A percentile compares a stretch with the other conserved stretches of the same genome.
phyloP scores from a whole-genome alignment of 2,797 vertebrate species.

The Galaxias olidus region DNA sequence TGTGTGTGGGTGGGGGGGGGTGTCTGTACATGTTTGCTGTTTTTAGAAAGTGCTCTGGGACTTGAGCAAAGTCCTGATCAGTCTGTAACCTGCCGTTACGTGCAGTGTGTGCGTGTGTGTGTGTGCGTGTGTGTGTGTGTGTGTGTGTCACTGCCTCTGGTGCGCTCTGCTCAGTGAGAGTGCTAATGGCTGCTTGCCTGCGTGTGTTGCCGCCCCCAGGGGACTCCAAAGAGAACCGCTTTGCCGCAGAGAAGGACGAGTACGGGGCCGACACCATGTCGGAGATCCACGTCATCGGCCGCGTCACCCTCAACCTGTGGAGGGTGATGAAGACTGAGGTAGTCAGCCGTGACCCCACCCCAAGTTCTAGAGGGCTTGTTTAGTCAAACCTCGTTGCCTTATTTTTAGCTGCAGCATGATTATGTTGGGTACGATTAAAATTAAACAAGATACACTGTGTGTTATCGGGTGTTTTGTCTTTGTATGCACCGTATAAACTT shows the following conservation, averaged over 20 bases:
- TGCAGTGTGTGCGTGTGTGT: background rate
- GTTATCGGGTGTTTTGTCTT: background rate
- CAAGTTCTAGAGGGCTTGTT: background rate
- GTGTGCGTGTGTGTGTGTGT: background rate
- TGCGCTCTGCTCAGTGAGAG: slow-evolving; percentile 20
- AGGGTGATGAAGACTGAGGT: slow-evolving; percentile 98
- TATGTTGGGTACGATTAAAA: too few relatives aligned
- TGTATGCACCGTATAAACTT: background rate
- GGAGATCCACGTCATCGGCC: slow-evolving; percentile 92
- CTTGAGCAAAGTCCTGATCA: too few relatives aligned
- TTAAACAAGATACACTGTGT: background rate
- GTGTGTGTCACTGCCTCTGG: background rate
- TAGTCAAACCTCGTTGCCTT: too few relatives aligned
- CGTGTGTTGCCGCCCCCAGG: slow-evolving; percentile 71
- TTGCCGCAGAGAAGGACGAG: slow-evolving; percentile 86
- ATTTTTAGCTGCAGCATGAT: too few relatives aligned
- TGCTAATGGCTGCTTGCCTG: slow-evolving; percentile 33
- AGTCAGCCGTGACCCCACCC: slow-evolving; percentile 9
- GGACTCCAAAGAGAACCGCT: slow-evolving; percentile 90
- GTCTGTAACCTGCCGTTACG: too few relatives aligned
- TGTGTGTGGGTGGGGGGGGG: background rate
- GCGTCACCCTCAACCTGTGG: slow-evolving; percentile 93
- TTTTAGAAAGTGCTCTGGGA: too few relatives aligned
- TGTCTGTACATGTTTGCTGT: background rate
- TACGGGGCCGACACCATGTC: slow-evolving; percentile 93